phyloP scores from a whole-genome alignment of 1,140 invertebrate genomes.

The Atta colombica region DNA sequence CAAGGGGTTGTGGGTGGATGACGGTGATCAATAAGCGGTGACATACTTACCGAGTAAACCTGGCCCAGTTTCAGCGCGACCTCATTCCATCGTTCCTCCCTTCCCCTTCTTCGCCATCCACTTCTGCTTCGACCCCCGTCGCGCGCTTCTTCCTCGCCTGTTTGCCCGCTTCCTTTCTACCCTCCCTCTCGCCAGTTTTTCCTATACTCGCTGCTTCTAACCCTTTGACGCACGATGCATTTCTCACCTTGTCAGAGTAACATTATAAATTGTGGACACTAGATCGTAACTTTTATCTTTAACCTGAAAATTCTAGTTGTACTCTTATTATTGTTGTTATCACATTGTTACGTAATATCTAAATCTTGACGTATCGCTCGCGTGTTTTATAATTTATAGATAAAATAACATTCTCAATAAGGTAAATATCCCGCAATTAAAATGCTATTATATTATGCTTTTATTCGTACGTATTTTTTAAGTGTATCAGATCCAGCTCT shows the following conservation, averaged over 20 bases:
- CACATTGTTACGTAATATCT: neutral
- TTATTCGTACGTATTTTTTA: neutral
- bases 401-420: neutral
- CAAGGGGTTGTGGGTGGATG: conserved; percentile 74
- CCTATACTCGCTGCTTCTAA: conserved; percentile 4
- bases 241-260: conserved; percentile 23
- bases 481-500: neutral
- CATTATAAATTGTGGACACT: conserved; percentile 5
- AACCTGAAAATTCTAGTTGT: neutral
- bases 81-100: conserved; percentile 77
- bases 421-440: neutral
- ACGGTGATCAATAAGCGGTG: conserved; percentile 83
- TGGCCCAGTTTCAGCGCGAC: conserved; percentile 83
- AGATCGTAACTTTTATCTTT: neutral
- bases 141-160: conserved; percentile 21
- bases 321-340: neutral
- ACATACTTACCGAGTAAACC: conserved; percentile 86
- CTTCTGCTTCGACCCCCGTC: conserved; percentile 47
- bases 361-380: neutral
- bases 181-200: conserved; percentile 21
- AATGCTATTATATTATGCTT: conserved; percentile 1
- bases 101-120: conserved; percentile 55
- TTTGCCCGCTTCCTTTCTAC: conserved; percentile 15
- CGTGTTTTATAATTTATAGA: conserved; percentile 1
- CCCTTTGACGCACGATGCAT: conserved; percentile 35